phyloP scores from a whole-genome alignment of 2,888 invertebrate genomes.

The Ennomos erosarius region DNA sequence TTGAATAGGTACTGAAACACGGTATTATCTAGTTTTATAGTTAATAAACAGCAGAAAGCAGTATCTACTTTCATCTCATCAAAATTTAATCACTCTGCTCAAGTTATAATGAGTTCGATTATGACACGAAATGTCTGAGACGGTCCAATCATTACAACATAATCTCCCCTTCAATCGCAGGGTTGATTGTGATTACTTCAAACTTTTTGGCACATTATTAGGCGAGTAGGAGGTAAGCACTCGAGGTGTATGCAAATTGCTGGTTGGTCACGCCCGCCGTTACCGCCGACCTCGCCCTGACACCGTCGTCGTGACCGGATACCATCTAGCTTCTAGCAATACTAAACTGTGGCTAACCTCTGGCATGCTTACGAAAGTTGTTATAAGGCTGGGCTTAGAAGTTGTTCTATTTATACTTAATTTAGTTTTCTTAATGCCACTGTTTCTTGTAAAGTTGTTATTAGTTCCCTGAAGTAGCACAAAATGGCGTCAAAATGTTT shows the following conservation, averaged over 20 bases:
- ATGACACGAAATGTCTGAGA: constrained; percentile 5
- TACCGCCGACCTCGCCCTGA: constrained; percentile 46
- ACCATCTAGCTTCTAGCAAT: constrained; percentile 44
- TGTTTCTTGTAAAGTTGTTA: too few relatives aligned
- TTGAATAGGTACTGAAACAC: too few relatives aligned
- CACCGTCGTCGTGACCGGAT: constrained; percentile 50
- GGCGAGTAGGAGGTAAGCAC: neutral
- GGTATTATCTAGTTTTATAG: too few relatives aligned
- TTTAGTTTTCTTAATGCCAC: neutral
- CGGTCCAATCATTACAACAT: constrained; percentile 1
- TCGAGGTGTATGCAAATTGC: constrained; percentile 17
- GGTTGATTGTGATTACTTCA: constrained; percentile 9
- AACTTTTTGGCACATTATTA: constrained; percentile 21
- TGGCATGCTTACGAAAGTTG: constrained; percentile 6
- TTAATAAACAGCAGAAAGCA: too few relatives aligned
- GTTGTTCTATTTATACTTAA: neutral
- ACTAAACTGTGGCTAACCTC: constrained; percentile 16
- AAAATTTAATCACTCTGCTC: constrained; percentile 2
- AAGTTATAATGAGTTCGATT: constrained; percentile 8
- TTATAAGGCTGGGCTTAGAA: constrained; percentile 27
- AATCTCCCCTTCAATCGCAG: constrained; percentile 3
- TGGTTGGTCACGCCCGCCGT: constrained; percentile 42
- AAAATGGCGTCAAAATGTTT: too few relatives aligned
- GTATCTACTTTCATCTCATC: neutral
- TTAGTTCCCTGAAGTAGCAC: too few relatives aligned